Percentiles rank a stretch among this genome's conserved stretches.
These are phyloP conservation scores for Scotopteryx bipunctaria DNA, from an alignment of 2,888 invertebrate genomes.

Conservation along the genomic window DNA sequence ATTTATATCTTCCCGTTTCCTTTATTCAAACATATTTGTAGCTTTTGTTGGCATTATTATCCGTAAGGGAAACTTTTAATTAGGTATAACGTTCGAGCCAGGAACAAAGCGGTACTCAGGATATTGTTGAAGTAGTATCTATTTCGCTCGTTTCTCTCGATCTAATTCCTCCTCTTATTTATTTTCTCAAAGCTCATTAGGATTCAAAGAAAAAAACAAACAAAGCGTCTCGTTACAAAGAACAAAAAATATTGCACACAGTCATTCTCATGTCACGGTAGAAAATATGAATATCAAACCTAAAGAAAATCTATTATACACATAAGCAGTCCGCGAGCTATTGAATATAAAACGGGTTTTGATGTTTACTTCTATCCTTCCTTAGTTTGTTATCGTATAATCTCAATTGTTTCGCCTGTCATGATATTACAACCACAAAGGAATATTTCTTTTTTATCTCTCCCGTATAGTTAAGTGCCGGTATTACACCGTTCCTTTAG, in stretches of 20 bases:
- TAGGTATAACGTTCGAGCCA: constrained; percentile 36
- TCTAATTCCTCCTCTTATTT: constrained; percentile 18
- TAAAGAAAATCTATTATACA: constrained; percentile 38
- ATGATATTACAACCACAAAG: constrained; percentile 35
- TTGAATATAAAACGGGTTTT: constrained; percentile 47
- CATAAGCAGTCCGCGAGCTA: constrained; percentile 36
- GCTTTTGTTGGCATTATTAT: constrained; percentile 39
- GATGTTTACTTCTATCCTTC: constrained; percentile 39
- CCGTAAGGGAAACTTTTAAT: constrained; percentile 47
- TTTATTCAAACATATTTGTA: constrained; percentile 29
- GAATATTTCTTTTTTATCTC: constrained; percentile 33
- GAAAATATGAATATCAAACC: constrained; percentile 41
- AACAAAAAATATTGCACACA: constrained; percentile 20
- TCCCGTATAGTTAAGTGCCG: constrained; percentile 23
- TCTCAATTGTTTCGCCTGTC: constrained; percentile 44
- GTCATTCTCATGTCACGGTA: constrained; percentile 33
- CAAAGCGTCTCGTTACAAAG: constrained; percentile 16
- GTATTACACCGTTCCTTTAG: constrained; percentile 35
- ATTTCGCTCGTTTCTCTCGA: constrained; percentile 16
- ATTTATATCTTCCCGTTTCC: constrained; percentile 32
- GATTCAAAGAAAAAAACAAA: constrained; percentile 22
- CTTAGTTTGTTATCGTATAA: constrained; percentile 43
- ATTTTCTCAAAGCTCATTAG: constrained; percentile 20
- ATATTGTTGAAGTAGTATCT: constrained; percentile 28
- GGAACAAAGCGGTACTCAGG: constrained; percentile 25